A percentile compares a stretch with the other conserved stretches of the same genome.
Conservation (phyloP, 1,140 invertebrate species). For the Drosophila nannoptera region DNA sequence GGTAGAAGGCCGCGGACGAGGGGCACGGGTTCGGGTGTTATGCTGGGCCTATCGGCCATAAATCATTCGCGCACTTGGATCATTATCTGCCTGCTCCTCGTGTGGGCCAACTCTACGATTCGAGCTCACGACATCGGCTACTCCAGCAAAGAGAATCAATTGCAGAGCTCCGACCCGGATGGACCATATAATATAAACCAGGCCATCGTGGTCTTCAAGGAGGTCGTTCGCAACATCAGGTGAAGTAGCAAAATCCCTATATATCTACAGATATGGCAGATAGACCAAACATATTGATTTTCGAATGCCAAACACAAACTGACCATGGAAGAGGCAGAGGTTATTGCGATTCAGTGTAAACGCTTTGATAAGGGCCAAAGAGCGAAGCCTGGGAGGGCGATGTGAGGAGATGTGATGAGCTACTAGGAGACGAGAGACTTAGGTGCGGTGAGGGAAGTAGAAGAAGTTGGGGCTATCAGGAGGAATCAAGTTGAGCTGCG, state of each 20-base stretch:
- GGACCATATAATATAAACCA: conserved; percentile 4
- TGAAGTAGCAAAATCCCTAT: background rate
- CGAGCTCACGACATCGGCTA: conserved; percentile 10
- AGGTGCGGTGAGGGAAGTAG: no score
- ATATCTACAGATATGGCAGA: background rate
- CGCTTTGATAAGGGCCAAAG: no score
- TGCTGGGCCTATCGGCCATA: conserved; percentile 13
- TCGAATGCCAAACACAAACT: background rate
- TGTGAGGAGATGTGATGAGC: no score
- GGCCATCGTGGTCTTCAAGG: conserved; percentile 9
- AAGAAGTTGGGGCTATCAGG: no score
- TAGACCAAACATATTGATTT: conserved; percentile 15
- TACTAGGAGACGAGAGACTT: no score
- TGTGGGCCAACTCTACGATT: conserved; percentile 6
- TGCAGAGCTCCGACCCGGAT: no score
- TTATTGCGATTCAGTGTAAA: no score
- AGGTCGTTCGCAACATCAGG: conserved; percentile 34
- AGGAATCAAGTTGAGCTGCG: no score
- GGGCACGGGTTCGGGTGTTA: background rate
- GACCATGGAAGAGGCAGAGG: no score
- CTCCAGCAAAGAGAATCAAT: no score
- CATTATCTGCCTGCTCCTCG: conserved; percentile 23
- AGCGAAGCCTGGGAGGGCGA: no score
- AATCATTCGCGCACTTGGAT: conserved; percentile 11
- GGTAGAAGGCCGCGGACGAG: no score